Base-by-base conservation (phyloP, 2,113 vertebrate genomes). In the Aptenodytes patagonicus region DNA sequence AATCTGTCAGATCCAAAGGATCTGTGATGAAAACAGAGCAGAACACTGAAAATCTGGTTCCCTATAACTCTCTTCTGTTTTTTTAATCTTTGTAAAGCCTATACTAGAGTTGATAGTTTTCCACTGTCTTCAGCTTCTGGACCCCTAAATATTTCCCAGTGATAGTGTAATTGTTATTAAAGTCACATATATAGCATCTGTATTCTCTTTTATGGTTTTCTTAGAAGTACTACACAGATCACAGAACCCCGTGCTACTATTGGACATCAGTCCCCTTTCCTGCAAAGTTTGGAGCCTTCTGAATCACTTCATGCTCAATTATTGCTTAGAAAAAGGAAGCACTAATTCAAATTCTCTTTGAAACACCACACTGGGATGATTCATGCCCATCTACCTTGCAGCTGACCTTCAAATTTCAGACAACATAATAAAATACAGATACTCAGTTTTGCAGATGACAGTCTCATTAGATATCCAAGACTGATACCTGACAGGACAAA, bases 211-310 rank as follows among this genome's bases (percentile, higher is more conserved):
- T 58, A 42, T 52, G 29, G 5, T 52, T 83, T 87, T 60, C 57
- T 85, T 55, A 13, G 16, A 76, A 72, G 70, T n/a, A 51, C 18
- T 6, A 2, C 34, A 32, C 19, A 62, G 17, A 17, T 49, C 4
- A 6, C 18, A 71, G 47, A 75, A 44, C 10, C 44, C 12, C 0
- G 0, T 4, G 1, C 13, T 8, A 28, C 25, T 68, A 3, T 1
- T 29, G 49, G 29, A 65, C 13, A 62, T 57, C 34, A 55, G 3
- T 40, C 20, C 29, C 17, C 10, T 85, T 83, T 79, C 47, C 34
- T 77, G 32, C 32, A 71, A n/a, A 51, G 21, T 68, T 52, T 79
- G 44, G 13, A n/a, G 10, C 49, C 17, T 83, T 92, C 70, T 83
- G 42, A 83, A 55, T 86, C 34, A 34, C 17, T 82, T 80, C 5